Evolutionary conservation across 1,140 invertebrate species (phyloP), one percentile per base, ranked within the genome.

Genomic region (Drosophila albomicans): DNA sequence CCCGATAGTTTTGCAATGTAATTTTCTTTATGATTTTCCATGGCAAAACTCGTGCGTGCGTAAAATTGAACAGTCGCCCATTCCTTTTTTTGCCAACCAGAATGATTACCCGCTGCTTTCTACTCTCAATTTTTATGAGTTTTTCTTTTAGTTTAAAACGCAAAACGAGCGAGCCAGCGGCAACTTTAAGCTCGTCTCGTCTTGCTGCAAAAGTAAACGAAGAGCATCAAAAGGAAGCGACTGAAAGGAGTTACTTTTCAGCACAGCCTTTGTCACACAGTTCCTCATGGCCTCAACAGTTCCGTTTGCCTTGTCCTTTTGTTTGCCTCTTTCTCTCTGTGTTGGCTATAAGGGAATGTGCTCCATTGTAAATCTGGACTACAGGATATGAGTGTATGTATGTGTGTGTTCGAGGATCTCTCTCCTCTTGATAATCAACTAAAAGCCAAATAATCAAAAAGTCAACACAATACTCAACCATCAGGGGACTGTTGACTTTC

Each of bases 381-480:
- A 13, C 54, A 64, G 48, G 64, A 15, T n/a, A 38, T 38, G 15
- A 13, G 5, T 49, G 41, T 45, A n/a, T 54, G 35, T 51, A 16
- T 63, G 8, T 54, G n/a, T 61, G 20, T 65, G 63, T 52, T 48
- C 68, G 32, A 52, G 49, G 41, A 30, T 65, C 63, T 48, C 46
- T 79, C 64, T 68, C 64, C 76, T 70, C 66, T 76, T 89, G 84
- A 88, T 88, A 88, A 89, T 89, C 84, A 88, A 88, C 84, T 88
- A 88, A 88, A 88, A 88, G 84, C 84, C 84, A 88, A 88, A 88
- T 88, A 89, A 88, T 88, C 84, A 89, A 57, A 89, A 84, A 84
- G 84, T 78, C 80, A 84, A 80, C 84, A 87, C 77, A 87, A 88
- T 81, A 51, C 59, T 5, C 25, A 46, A 46, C 38, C 52, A 49